phyloP scores from a whole-genome alignment of 2,888 invertebrate species.

The Sialis fuliginosa region DNA sequence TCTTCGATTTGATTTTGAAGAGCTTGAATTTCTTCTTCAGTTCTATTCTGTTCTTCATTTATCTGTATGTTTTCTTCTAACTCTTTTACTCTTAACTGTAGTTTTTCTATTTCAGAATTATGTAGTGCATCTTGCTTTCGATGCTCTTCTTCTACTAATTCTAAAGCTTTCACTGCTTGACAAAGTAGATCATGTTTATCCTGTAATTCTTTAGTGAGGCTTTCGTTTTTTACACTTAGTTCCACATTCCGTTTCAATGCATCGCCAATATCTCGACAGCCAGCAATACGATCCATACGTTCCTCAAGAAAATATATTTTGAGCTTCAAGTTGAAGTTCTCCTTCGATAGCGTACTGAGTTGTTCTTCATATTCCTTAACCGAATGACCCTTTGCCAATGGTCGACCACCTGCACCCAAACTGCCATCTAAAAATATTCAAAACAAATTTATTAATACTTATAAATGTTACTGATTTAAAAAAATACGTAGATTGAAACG shows the following conservation, averaged over 20 bases:
- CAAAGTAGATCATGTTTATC: conserved; percentile 73
- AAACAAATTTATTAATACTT: too few relatives aligned
- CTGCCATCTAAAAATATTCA: background rate
- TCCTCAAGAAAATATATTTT: conserved; percentile 84
- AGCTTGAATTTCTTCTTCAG: conserved; percentile 12
- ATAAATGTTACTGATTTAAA: too few relatives aligned
- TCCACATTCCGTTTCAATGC: conserved; percentile 47
- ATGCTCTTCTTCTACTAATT: conserved; percentile 47
- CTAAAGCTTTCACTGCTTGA: conserved; percentile 70
- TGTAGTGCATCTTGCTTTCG: conserved; percentile 11
- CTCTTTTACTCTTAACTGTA: conserved; percentile 7
- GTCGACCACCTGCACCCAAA: conserved; percentile 8
- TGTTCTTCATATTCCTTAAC: conserved; percentile 86
- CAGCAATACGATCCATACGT: conserved; percentile 47
- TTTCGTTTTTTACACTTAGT: conserved; percentile 46
- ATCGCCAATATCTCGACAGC: conserved; percentile 43
- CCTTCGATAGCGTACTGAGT: conserved; percentile 62
- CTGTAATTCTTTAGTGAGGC: conserved; percentile 52
- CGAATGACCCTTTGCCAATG: conserved; percentile 22
- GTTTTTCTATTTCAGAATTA: conserved; percentile 11
- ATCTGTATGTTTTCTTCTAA: background rate
- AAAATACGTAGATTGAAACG: too few relatives aligned
- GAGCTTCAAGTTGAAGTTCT: conserved; percentile 83
- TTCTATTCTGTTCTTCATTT: conserved; percentile 6
- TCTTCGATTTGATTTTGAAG: conserved; percentile 3